A percentile compares a stretch with the other conserved stretches of the same genome.
phyloP scores from a whole-genome alignment of 2,113 vertebrate genomes.

The Marmota monax region DNA sequence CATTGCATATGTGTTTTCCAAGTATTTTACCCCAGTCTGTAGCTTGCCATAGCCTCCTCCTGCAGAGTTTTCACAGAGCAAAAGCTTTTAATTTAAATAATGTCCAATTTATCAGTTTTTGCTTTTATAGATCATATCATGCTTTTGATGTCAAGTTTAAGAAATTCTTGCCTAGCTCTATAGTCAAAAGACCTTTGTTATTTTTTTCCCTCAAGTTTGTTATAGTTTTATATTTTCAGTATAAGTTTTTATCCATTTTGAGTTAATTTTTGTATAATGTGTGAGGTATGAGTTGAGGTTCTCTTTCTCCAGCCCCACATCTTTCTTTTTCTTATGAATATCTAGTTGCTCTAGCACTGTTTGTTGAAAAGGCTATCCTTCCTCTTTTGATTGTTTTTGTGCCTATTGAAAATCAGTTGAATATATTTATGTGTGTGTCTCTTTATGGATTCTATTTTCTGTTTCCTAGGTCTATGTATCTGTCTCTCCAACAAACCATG shows the following conservation, averaged over 20 bases:
- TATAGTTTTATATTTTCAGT: conserved; percentile 29
- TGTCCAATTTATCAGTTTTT: conserved; percentile 33
- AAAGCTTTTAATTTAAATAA: conserved; percentile 17
- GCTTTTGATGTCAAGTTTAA: conserved; percentile 2
- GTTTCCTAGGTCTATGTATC: neutral
- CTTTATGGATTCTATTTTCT: neutral
- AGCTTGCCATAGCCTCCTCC: neutral
- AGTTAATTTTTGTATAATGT: neutral
- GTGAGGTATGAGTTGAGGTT: neutral
- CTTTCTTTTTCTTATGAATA: neutral
- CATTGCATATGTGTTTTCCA: neutral
- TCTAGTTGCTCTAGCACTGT: neutral
- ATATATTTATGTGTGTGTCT: neutral
- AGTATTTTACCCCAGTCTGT: conserved; percentile 25
- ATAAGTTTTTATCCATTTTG: conserved; percentile 8
- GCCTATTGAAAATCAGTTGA: neutral
- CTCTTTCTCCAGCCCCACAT: neutral
- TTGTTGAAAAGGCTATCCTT: conserved; percentile 24
- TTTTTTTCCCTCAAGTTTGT: neutral
- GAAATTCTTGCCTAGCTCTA: conserved; percentile 30
- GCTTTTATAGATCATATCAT: conserved; percentile 7
- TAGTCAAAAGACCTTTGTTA: neutral
- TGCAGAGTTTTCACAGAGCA: neutral
- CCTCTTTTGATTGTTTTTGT: conserved; percentile 20
- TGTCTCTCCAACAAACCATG: neutral